Conservation (phyloP, 2,888 invertebrate genomes). For the Polydrusus tereticollis region DNA sequence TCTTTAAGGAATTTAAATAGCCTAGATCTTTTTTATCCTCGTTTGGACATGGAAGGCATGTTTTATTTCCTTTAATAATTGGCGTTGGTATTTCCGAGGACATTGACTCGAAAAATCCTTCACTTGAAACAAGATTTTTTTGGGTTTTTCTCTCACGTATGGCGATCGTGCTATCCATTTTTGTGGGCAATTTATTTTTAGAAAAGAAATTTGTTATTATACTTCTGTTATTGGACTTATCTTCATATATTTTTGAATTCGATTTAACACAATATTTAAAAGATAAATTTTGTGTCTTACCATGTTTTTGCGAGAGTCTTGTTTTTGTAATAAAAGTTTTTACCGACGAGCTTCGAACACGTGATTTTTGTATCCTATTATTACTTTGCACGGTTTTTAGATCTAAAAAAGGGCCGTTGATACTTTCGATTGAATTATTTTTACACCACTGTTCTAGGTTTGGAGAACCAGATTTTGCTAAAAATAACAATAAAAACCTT, state of each 20-base stretch:
- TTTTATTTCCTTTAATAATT: not conserved
- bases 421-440: not conserved
- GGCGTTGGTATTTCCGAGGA: not conserved
- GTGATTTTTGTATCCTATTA: not conserved
- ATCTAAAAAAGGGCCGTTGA: not conserved
- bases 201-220: not conserved
- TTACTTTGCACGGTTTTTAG: not conserved
- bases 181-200: not conserved
- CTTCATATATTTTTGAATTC: not conserved
- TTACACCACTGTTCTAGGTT: not conserved
- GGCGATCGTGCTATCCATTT: not conserved
- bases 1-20: too few species aligned
- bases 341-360: not conserved
- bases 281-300: too few species aligned
- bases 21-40: not conserved
- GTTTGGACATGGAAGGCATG: not conserved
- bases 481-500: not conserved
- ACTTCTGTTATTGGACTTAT: not conserved
- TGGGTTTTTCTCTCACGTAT: not conserved
- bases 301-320: not conserved
- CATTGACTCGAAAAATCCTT: slow-evolving; percentile 17
- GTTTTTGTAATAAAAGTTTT: not conserved
- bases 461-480: not conserved
- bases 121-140: slow-evolving; percentile 14
- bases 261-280: not conserved